phyloP scores from a whole-genome alignment of 2,888 invertebrate genomes.

The Scelioninae gen. 2 region DNA sequence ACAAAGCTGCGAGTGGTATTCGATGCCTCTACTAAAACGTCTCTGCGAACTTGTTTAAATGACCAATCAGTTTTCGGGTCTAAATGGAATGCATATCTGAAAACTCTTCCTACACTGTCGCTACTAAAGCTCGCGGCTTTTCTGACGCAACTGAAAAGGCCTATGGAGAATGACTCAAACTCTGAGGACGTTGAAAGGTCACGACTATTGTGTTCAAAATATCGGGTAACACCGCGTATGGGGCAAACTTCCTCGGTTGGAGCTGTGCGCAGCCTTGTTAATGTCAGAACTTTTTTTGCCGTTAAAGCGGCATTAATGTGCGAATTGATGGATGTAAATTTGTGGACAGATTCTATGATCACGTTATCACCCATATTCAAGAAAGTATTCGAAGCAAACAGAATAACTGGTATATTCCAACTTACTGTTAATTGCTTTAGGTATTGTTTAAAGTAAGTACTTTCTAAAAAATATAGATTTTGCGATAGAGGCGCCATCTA shows the following conservation, averaged over 20 bases:
- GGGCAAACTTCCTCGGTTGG: background rate
- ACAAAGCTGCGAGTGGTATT: background rate
- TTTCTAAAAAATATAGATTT: too few species aligned
- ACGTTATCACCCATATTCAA: background rate
- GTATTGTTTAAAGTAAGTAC: background rate
- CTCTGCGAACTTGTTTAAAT: background rate
- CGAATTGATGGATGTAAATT: background rate
- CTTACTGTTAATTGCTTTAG: background rate
- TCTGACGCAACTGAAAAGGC: too few species aligned
- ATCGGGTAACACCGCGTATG: background rate
- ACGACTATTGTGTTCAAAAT: background rate
- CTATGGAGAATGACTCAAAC: too few species aligned
- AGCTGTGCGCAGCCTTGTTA: background rate
- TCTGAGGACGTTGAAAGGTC: background rate
- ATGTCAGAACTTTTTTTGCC: background rate
- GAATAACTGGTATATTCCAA: background rate
- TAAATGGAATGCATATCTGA: background rate
- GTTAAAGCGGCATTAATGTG: background rate
- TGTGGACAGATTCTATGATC: slow-evolving; percentile 1
- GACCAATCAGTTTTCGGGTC: background rate
- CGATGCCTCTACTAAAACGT: background rate
- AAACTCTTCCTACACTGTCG: background rate
- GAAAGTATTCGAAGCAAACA: slow-evolving; percentile 1
- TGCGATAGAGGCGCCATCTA: too few species aligned
- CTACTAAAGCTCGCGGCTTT: background rate